Evolutionary conservation across 2,113 vertebrate genomes (phyloP), one percentile per base, ranked within the genome.

Genomic region (Alces alces): DNA sequence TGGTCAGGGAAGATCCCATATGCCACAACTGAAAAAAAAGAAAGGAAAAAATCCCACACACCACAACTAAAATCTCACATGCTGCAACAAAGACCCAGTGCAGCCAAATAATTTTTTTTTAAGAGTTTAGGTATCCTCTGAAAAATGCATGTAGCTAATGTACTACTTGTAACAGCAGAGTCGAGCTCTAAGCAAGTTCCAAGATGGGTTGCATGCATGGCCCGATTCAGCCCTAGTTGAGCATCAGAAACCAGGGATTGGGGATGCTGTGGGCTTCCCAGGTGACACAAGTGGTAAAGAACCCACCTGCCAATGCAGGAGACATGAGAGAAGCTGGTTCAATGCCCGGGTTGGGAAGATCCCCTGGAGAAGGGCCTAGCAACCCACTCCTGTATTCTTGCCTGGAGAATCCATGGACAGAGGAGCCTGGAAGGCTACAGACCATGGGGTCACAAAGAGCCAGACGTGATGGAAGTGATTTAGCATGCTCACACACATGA

Each of bases 291-390:
- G 61, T 10, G 8, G 61, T 19, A n/a, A 66, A 19, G 61, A 66
- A 19, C 33, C 2, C 33, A 19, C 16, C 33, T 66, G 61, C 16
- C 19, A 66, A 66, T 1, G 16, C 16, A n/a, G 61, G 61, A 19
- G 17, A 61, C 58, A 66, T 19, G 17, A 5, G 61, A 19, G 61
- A n/a, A 0, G 4, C 1, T 0, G 4, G 64, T 36, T 66, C 64
- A 36, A 1, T 10, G 33, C 64, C 61, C 10, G 16, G 64, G 0
- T n/a, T 10, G 64, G 64, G 7, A 66, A 19, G 33, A 66, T 1
- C 4, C 33, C 64, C 64, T 21, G 64, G 64, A 36, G 33, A 2
- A 66, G 64, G 33, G 2, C 33, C 17, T 36, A 4, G 64, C 33
- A 66, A 36, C 2, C 64, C 64, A 66, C 64, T 66, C 33, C 33